Base-by-base conservation (phyloP, 2,888 invertebrate genomes). In the Rhopalosiphum nymphaeae region DNA sequence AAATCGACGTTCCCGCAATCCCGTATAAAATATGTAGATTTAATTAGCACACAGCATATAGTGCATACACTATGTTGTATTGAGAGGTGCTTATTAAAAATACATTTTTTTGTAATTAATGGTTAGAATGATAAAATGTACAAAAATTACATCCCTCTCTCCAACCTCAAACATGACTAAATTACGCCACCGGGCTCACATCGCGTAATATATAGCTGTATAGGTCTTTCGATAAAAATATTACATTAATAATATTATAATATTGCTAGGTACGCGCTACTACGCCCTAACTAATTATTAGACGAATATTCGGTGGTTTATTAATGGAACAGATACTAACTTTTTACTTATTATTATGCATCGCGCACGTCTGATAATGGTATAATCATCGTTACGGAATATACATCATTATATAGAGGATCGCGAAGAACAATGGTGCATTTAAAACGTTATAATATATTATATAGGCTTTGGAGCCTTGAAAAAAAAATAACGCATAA, bases 401-500 rank as follows among this genome's bases (percentile, higher is more conserved):
- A 78, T 36, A 78, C 36, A 78, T 78, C n/a, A n/a, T 67, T 67
- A 67, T 67, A 67, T n/a, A 36, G 78, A 36, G 21, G 36, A 86
- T 25, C 36, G 88, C 29, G 26, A 13, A 87, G 86, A 92, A 92
- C 87, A 87, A 92, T 87, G 29, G 87, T 21, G 26, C 61, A 67
- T 92, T 92, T 87, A 92, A 87, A 49, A 61, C 21, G 57, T 49
- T 44, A 85, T 85, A 44, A 61, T 61, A 9, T 61, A 53, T 53
- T 36, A 85, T n/a, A 25, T n/a, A 25, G 84, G 53, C 91, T 91
- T 56, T 44, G 4, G 84, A 84, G 84, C 56, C 78, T 56, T 91
- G 36, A 78, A 86, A 46, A 86, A 84, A 78, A 86, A 44, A 85
- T n/a, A n/a, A 85, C 56, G 78, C 78, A 91, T 84, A 84, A 91